Percentiles rank a stretch among this genome's conserved stretches.
Evolutionary conservation across 2,113 vertebrate species (phyloP).

Genomic region (Poicephalus gulielmi): DNA sequence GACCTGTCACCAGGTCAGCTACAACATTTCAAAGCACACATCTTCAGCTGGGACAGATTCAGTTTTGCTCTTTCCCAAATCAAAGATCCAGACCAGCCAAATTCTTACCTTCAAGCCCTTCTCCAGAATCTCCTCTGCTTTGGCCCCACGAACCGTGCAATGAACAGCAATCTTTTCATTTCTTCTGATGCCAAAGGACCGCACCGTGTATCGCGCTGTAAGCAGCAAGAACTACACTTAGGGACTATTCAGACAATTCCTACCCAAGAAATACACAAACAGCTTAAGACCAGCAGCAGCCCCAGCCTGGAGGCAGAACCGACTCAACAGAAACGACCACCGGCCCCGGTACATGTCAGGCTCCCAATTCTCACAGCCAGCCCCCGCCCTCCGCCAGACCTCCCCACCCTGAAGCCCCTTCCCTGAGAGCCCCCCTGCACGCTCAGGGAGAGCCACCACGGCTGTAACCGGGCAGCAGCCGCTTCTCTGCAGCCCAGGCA

Average conservation of each 20-base stretch:
- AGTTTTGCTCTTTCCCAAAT: neutral
- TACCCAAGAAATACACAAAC: accelerated
- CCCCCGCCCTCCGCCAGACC: no score
- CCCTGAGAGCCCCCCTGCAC: no score
- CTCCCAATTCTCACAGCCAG: neutral
- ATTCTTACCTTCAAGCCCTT: conserved; percentile 88
- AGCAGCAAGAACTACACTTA: neutral
- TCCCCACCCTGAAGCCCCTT: no score
- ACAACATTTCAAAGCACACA: accelerated
- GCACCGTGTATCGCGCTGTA: conserved; percentile 93
- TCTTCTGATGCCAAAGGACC: conserved; percentile 96
- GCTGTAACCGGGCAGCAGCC: neutral
- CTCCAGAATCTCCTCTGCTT: conserved; percentile 97
- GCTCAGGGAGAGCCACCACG: no score
- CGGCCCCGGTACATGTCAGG: accelerated
- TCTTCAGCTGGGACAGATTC: accelerated
- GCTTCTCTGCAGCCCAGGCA: neutral
- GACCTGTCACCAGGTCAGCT: accelerated
- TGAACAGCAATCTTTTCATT: conserved; percentile 99
- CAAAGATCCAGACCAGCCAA: neutral
- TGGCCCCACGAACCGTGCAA: conserved; percentile 96
- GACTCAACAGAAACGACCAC: accelerated
- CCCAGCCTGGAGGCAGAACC: accelerated
- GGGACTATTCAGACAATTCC: accelerated
- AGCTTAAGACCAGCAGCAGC: accelerated